Conservation (phyloP, 1,140 invertebrate species). For the Scaptomyza pallida region DNA sequence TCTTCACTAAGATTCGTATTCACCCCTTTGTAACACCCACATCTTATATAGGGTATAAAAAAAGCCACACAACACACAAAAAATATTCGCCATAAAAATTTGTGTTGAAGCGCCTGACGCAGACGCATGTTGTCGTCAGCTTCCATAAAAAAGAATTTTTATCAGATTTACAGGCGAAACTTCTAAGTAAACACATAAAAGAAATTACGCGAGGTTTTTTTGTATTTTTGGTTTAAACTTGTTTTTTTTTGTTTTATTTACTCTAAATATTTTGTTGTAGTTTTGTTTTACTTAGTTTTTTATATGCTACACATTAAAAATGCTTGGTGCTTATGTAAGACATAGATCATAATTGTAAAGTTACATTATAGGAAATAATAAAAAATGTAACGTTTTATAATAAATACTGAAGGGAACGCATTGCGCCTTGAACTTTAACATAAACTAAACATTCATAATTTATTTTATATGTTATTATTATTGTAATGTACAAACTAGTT, state of each 20-base stretch:
- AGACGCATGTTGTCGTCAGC: slow-evolving; percentile 72
- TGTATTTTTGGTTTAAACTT: slow-evolving; percentile 48
- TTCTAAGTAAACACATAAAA: slow-evolving; percentile 79
- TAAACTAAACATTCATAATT: not conserved
- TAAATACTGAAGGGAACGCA: slow-evolving; percentile 35
- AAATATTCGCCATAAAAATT: slow-evolving; percentile 83
- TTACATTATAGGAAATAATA: slow-evolving; percentile 15
- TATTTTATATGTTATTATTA: slow-evolving; percentile 7
- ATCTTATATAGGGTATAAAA: slow-evolving; percentile 14
- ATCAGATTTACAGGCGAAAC: slow-evolving; percentile 67
- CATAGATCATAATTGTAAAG: slow-evolving; percentile 49
- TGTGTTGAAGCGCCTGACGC: slow-evolving; percentile 55
- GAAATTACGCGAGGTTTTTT: slow-evolving; percentile 39
- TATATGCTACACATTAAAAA: slow-evolving; percentile 74
- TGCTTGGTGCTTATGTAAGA: slow-evolving; percentile 74
- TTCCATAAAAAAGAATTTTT: slow-evolving; percentile 75
- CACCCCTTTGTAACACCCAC: not conserved
- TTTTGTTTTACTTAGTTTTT: slow-evolving; percentile 13
- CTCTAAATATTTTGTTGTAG: slow-evolving; percentile 59
- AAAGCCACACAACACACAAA: slow-evolving; percentile 58
- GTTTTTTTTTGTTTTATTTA: slow-evolving; percentile 63
- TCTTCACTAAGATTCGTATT: fast-evolving
- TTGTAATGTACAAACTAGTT: slow-evolving; percentile 18
- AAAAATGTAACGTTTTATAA: slow-evolving; percentile 5
- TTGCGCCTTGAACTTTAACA: slow-evolving; percentile 21